These are phyloP conservation scores for Cephonodes hylas DNA, from an alignment of 2,888 invertebrate species.

Conservation along the genomic window DNA sequence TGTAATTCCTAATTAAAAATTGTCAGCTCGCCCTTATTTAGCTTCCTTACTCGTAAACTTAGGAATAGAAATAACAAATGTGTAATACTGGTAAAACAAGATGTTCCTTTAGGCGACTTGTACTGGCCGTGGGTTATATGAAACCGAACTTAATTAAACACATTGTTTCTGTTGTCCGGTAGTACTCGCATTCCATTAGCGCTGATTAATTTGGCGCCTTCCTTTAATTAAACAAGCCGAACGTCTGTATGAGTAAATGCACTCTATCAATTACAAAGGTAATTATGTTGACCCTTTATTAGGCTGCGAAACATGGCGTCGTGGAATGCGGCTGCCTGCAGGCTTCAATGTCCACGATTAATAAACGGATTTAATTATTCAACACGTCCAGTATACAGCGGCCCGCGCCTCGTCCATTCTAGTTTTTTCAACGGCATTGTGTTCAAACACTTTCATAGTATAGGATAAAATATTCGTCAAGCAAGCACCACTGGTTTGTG, in stretches of 20 bases:
- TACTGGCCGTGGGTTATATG: background rate
- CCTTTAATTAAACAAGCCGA: constrained; percentile 23
- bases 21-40: too few relatives aligned
- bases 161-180: background rate
- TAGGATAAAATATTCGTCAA: background rate
- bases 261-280: constrained; percentile 35
- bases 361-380: constrained; percentile 9
- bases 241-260: constrained; percentile 19
- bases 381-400: background rate
- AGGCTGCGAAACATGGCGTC: constrained; percentile 50
- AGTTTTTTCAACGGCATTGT: background rate
- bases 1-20: too few relatives aligned
- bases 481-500: background rate
- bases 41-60: too few relatives aligned
- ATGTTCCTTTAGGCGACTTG: too few relatives aligned
- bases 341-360: constrained; percentile 30
- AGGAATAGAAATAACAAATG: too few relatives aligned
- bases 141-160: background rate
- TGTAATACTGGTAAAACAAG: too few relatives aligned
- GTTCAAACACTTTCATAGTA: background rate
- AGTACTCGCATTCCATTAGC: constrained; percentile 14
- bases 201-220: constrained; percentile 23
- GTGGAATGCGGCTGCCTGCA: constrained; percentile 49
- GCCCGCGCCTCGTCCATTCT: background rate
- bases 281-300: constrained; percentile 56